A percentile compares a stretch with the other conserved stretches of the same genome.
phyloP scores from a whole-genome alignment of 2,888 invertebrate genomes.

The Tortrix viridana region DNA sequence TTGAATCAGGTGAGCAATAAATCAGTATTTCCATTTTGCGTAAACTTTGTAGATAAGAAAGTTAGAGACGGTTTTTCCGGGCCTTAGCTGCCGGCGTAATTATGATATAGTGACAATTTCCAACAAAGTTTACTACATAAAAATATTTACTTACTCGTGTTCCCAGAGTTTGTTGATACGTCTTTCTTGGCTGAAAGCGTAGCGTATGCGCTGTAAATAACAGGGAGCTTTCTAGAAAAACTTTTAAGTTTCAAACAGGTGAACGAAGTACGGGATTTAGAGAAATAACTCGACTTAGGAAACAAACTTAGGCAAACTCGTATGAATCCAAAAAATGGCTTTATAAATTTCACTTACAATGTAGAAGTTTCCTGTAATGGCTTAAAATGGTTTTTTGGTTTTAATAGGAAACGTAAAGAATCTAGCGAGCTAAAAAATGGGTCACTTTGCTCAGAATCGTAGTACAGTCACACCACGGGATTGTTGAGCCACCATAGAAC shows the following conservation, averaged over 20 bases:
- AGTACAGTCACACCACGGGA: no score
- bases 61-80: slow-evolving; percentile 51
- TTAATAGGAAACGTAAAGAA: no score
- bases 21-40: slow-evolving; percentile 55
- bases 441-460: no score
- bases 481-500: no score
- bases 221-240: slow-evolving; percentile 36
- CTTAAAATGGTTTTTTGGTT: background rate
- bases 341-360: slow-evolving; percentile 16
- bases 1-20: slow-evolving; percentile 44
- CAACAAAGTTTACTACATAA: slow-evolving; percentile 51
- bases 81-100: slow-evolving; percentile 44
- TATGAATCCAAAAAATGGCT: slow-evolving; percentile 8
- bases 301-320: slow-evolving; percentile 17
- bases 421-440: no score
- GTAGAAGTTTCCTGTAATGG: slow-evolving; percentile 4
- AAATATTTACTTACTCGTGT: slow-evolving; percentile 57
- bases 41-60: slow-evolving; percentile 46
- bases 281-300: slow-evolving; percentile 27
- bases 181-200: slow-evolving; percentile 56
- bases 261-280: slow-evolving; percentile 30
- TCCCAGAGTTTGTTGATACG: slow-evolving; percentile 53
- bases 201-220: slow-evolving; percentile 66
- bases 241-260: slow-evolving; percentile 33
- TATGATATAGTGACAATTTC: slow-evolving; percentile 57